phyloP scores from a whole-genome alignment of 2,113 vertebrate species.

The Labeo catla region DNA sequence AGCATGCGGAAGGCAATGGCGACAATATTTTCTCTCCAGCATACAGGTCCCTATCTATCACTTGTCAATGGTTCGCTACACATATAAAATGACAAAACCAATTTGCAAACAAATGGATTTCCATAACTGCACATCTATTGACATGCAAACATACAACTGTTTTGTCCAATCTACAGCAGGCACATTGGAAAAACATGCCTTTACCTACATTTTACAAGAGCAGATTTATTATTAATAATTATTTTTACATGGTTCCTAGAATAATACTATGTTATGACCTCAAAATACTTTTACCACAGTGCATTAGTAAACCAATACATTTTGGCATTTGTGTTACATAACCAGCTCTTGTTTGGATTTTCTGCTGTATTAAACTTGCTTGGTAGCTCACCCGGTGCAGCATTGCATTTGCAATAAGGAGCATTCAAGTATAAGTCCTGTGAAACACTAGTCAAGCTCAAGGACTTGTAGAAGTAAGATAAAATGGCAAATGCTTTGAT shows the following conservation, averaged over 20 bases:
- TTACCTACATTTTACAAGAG: background rate
- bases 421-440: background rate
- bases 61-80: background rate
- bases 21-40: background rate
- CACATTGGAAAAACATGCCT: background rate
- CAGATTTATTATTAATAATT: too few relatives aligned
- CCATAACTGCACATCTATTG: background rate
- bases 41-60: background rate
- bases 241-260: too few relatives aligned
- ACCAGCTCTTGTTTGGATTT: background rate
- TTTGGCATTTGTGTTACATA: background rate
- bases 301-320: background rate
- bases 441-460: background rate
- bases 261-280: background rate
- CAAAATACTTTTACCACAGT: background rate
- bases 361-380: background rate
- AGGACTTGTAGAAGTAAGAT: background rate
- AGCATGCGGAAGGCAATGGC: background rate
- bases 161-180: background rate
- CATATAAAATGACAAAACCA: background rate
- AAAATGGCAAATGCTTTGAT: background rate
- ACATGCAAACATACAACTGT: background rate
- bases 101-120: background rate
- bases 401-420: background rate
- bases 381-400: background rate